A percentile compares a stretch with the other conserved stretches of the same genome.
These are phyloP conservation scores for Micromys minutus DNA, from an alignment of 2,113 vertebrate genomes.

Conservation along the genomic window DNA sequence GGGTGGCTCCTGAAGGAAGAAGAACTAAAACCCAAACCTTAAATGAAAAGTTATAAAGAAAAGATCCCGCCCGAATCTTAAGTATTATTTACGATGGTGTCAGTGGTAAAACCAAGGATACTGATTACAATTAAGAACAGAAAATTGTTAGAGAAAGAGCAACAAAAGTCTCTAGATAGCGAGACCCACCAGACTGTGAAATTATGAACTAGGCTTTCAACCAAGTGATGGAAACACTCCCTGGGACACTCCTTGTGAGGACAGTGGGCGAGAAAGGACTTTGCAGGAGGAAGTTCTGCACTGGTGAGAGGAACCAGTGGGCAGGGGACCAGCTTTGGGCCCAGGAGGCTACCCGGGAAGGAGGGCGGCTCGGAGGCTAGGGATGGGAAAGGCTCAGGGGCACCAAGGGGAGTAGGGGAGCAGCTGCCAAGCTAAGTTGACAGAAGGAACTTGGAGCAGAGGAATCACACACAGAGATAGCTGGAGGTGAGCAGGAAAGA, in stretches of 20 bases:
- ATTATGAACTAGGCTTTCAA: conserved; percentile 78
- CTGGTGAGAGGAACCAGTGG: background rate
- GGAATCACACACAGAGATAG: background rate
- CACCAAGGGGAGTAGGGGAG: background rate
- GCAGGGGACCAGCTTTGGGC: background rate
- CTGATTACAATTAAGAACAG: conserved; percentile 62
- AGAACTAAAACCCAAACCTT: background rate
- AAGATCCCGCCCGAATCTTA: background rate
- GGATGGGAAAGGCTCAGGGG: background rate
- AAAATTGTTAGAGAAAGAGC: conserved; percentile 54
- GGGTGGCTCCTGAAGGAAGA: background rate
- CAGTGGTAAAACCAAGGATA: conserved; percentile 25
- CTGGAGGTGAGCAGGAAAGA: background rate
- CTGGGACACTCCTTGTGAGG: conserved; percentile 23
- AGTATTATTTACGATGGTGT: conserved; percentile 35
- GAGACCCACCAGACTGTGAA: conserved; percentile 76
- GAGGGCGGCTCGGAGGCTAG: background rate
- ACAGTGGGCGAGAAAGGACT: background rate
- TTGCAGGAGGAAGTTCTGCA: background rate
- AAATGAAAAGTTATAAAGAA: background rate
- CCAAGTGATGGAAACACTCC: conserved; percentile 56
- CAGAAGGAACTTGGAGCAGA: background rate
- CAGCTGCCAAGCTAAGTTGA: too few species aligned
- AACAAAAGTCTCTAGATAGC: conserved; percentile 63
- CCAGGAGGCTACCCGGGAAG: background rate